These are phyloP conservation scores for Kryptolebias ocellatus DNA, from an alignment of 2,797 vertebrate species.

Conservation along the genomic window DNA sequence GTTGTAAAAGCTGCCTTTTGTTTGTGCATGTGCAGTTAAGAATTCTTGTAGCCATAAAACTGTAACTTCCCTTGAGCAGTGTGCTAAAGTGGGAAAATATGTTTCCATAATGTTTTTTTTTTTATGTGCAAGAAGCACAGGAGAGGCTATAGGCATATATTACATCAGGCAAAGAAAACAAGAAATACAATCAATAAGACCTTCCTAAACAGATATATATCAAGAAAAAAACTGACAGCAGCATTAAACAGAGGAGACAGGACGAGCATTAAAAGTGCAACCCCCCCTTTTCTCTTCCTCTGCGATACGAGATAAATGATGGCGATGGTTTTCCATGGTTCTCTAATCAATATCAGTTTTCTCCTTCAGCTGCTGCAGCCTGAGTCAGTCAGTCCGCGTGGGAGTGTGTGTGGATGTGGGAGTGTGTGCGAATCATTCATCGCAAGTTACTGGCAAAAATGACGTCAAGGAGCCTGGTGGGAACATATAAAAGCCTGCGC, in stretches of 20 bases:
- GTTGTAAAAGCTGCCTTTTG: background rate
- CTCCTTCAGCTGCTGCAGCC: slow-evolving; percentile 33
- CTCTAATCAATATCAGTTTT: slow-evolving; percentile 58
- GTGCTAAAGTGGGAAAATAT: background rate
- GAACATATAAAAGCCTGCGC: slow-evolving; percentile 14
- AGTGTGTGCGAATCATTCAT: slow-evolving; percentile 29
- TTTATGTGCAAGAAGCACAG: slow-evolving; percentile 9
- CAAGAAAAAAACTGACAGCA: slow-evolving; percentile 20
- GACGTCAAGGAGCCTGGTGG: slow-evolving; percentile 34
- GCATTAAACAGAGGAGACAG: slow-evolving; percentile 39
- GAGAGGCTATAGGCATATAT: slow-evolving; percentile 4
- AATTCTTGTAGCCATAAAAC: background rate
- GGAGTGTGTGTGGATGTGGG: background rate
- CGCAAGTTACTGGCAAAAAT: slow-evolving; percentile 36
- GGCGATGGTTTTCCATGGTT: slow-evolving; percentile 36
- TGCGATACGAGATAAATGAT: slow-evolving; percentile 21
- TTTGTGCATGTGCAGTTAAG: background rate
- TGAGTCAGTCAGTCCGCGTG: slow-evolving; percentile 27
- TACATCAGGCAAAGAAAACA: slow-evolving; percentile 2
- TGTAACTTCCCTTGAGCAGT: too few species aligned
- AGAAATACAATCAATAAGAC: background rate
- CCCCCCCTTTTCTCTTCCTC: slow-evolving; percentile 18
- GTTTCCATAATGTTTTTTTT: slow-evolving; percentile 5
- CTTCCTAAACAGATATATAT: slow-evolving; percentile 5
- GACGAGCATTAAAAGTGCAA: slow-evolving; percentile 30